Base-by-base conservation (phyloP, 2,797 vertebrate genomes). In the Allobates femoralis region DNA sequence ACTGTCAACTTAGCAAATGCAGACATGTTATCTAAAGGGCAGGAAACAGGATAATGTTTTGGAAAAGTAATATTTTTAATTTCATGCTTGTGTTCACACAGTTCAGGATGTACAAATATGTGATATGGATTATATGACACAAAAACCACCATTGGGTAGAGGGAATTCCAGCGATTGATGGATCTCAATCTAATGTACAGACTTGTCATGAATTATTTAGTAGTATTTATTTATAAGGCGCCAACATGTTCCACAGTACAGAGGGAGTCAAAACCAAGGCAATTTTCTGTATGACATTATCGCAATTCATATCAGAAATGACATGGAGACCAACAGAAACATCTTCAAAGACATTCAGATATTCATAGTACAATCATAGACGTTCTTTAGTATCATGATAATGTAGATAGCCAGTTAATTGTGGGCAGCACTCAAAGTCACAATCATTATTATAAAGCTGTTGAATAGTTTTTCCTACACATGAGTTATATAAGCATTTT, bases 211-310 rank as follows among this genome's bases (percentile, higher is more conserved):
- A 82, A 86, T 82, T 82, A 86, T 86, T 86, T 67, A 86, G 71
- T 60, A 82, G 79, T 86, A 86, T 86, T 82, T 86, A 77, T 86
- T 86, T 82, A 86, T 77, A 86, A 86, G 85, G 85, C 85, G 85
- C 85, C 85, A 86, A 86, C 79, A 55, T 86, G 75, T 66, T 73
- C 79, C 73, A 86, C 73, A 82, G 37, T 58, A 55, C 41, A 28
- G 21, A 34, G 60, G 46, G 73, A 67, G 71, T 77, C 37, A 74
- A 87, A 84, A 84, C 67, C 62, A 84, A 84, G 55, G 53, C 78
- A 79, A 64, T 84, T 50, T 84, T 73, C 78, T 83, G 53, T 83
- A 83, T 75, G 81, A 75, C 81, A 82, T 82, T 75, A 64, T 83
- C 55, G 74, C 16, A 21, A 62, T 83, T 75, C 67, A 83, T 75